Base-by-base conservation (phyloP, 2,888 invertebrate genomes). In the Caenorhabditis panamensis region DNA sequence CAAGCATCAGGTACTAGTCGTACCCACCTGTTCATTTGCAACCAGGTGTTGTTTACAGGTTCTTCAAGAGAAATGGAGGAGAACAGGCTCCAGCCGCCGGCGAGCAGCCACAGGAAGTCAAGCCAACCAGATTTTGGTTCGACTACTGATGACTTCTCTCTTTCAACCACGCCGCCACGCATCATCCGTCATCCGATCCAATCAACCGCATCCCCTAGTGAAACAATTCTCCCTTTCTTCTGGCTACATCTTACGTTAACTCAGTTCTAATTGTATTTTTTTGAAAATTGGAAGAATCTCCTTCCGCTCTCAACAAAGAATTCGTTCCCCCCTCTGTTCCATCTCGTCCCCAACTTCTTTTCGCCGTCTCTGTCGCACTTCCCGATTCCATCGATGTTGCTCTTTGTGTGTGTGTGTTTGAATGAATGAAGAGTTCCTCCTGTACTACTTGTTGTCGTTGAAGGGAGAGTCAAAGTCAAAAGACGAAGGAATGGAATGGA, bases 41-140 rank as follows among this genome's bases (percentile, higher is more conserved):
- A 28, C 20, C 13, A 64, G 22, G 37, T 18, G 13, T n/a, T 26
- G 6, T 31, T 59, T 79, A 13, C 63, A 80, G 80, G 20, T 80
- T 80, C 69, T 75, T 80, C 69, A 80, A 80, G 59, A 64, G 80
- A 44, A 79, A 67, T 61, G 68, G 68, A 24, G 66, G 66, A 37
- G 75, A 53, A 44, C 75, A 75, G 44, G 41, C 41, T 41, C 41
- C 41, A 41, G 11, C 13, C 2, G 11, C 41, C 2, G 11, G 2
- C 5, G 41, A 6, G 41, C 41, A 41, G 41, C 11, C 41, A 13
- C 41, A 41, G 41, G 69, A 69, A 20, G 36, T 53, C 20, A 59
- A 53, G 26, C 69, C 64, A 31, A 49, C 67, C 4, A 28, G 67
- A 31, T 79, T 72, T 64, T 47, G 62, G 51, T 79, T 72, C 72